Evolutionary conservation across 1,140 invertebrate species (phyloP).

Genomic region (Zaprionus davidi): DNA sequence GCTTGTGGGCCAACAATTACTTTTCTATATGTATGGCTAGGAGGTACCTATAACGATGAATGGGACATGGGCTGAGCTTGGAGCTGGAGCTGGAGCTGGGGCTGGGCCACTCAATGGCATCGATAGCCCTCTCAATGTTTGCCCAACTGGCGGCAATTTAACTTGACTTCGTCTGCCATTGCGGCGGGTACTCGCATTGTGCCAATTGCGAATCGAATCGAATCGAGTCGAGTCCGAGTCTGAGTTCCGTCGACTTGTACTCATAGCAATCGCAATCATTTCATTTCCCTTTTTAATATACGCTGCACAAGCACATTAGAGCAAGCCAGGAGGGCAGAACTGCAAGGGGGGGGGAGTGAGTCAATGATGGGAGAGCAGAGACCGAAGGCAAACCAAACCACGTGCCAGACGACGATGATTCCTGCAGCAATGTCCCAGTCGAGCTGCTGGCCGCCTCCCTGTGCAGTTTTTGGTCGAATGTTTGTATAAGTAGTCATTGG

Average conservation of each 20-base stretch:
- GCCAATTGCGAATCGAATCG: constrained; percentile 64
- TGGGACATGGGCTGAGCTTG: background rate
- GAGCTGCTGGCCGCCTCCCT: constrained; percentile 35
- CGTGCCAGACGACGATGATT: constrained; percentile 69
- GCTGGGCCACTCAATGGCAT: constrained; percentile 70
- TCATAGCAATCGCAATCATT: constrained; percentile 76
- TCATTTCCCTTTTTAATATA: constrained; percentile 83
- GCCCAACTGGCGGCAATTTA: constrained; percentile 70
- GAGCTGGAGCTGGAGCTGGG: background rate
- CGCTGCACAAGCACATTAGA: constrained; percentile 80
- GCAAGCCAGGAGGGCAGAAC: background rate
- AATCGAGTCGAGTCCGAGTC: constrained; percentile 31
- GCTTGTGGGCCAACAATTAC: constrained; percentile 68
- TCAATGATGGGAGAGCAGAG: background rate
- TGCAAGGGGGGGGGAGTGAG: background rate
- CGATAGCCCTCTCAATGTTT: constrained; percentile 80
- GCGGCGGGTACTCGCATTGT: constrained; percentile 63
- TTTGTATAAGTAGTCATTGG: constrained; percentile 78
- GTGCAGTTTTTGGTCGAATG: constrained; percentile 69
- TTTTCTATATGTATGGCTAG: constrained; percentile 53
- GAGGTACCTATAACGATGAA: constrained; percentile 34
- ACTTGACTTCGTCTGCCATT: constrained; percentile 53
- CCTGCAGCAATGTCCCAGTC: constrained; percentile 28
- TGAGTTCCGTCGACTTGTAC: constrained; percentile 20
- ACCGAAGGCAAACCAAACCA: constrained; percentile 55